Evolutionary conservation across 2,113 vertebrate species (phyloP).

Genomic region (Phaethornis superciliosus): DNA sequence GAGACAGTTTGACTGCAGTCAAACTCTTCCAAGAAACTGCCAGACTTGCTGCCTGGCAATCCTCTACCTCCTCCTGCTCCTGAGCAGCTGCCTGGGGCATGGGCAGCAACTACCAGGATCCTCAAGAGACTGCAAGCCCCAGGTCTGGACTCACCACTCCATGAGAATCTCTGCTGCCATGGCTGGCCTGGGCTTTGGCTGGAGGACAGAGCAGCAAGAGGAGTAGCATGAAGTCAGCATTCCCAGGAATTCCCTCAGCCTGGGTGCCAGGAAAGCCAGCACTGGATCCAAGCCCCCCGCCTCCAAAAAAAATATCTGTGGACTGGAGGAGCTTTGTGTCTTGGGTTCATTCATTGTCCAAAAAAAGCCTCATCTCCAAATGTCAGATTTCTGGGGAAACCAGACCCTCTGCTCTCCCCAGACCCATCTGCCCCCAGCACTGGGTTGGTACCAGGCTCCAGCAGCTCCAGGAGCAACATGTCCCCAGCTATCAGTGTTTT

Average conservation of each 20-base stretch:
- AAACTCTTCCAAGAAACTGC: conserved; percentile 52
- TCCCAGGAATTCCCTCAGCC: conserved; percentile 65
- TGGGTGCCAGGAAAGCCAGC: neutral
- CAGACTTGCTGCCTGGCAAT: conserved; percentile 60
- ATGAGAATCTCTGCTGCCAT: conserved; percentile 37
- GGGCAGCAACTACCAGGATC: conserved; percentile 26
- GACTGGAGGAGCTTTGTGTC: neutral
- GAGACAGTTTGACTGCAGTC: conserved; percentile 33
- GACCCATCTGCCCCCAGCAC: accelerated
- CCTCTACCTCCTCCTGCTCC: neutral
- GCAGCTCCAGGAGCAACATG: neutral
- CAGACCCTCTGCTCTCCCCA: neutral
- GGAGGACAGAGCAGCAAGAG: conserved; percentile 57
- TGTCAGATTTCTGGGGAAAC: neutral
- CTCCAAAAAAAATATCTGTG: neutral
- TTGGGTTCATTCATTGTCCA: neutral
- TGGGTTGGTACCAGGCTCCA: neutral
- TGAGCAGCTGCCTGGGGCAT: conserved; percentile 44
- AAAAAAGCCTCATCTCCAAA: neutral
- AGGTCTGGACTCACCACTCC: neutral
- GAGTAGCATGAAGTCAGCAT: conserved; percentile 25
- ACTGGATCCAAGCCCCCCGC: neutral
- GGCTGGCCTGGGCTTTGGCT: conserved; percentile 34
- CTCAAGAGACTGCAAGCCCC: neutral
- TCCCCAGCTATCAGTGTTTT: too few relatives aligned